These are phyloP conservation scores for Hystrix brachyura DNA, from an alignment of 2,113 vertebrate genomes.

Conservation along the genomic window DNA sequence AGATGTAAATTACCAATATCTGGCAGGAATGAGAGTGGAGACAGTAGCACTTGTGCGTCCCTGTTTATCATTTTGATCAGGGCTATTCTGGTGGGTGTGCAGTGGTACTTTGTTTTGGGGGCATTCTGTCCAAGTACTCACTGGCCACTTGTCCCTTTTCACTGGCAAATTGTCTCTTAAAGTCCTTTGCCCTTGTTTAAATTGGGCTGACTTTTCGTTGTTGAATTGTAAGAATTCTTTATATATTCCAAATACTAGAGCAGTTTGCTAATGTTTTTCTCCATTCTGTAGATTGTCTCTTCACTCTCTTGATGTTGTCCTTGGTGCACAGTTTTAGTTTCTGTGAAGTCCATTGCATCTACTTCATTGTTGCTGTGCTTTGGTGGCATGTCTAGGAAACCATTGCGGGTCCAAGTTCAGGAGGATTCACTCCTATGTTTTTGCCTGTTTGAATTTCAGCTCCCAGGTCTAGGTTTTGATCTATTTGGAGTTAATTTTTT, in stretches of 20 bases:
- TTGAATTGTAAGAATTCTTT: not conserved
- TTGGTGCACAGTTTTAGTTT: not conserved
- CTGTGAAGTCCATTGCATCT: not conserved
- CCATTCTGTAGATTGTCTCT: not conserved
- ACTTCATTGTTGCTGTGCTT: not conserved
- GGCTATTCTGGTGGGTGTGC: not conserved
- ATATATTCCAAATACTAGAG: not conserved
- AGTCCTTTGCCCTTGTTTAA: not conserved
- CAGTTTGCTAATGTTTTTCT: not conserved
- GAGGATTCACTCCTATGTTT: not conserved
- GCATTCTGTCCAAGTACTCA: not conserved
- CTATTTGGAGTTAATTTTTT: not conserved
- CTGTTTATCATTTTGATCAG: not conserved
- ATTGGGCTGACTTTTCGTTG: not conserved
- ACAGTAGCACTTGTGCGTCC: not conserved
- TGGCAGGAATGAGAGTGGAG: not conserved
- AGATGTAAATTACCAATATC: not conserved
- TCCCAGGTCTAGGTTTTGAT: not conserved
- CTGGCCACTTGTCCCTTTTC: not conserved
- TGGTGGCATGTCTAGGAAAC: not conserved
- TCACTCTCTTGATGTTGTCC: not conserved
- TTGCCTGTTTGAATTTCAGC: not conserved
- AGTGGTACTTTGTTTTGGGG: not conserved
- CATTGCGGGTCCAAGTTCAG: not conserved
- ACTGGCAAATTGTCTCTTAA: not conserved